Conservation (phyloP, 2,888 invertebrate genomes). For the Chalcosyrphus nemorum region DNA sequence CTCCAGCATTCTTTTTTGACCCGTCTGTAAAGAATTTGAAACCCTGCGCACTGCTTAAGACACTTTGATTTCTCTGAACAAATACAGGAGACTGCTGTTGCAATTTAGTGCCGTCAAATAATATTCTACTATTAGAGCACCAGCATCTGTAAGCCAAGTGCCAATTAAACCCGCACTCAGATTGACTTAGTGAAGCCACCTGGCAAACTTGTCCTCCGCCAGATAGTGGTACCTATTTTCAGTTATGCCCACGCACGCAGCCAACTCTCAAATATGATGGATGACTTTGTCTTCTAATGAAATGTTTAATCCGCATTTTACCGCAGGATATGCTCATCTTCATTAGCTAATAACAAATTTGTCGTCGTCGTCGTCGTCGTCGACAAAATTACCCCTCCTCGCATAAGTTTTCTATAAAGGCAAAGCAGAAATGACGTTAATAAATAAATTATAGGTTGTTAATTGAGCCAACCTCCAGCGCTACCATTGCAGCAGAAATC, state of each 20-base stretch:
- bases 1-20: no score
- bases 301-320: neutral
- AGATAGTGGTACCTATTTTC: neutral
- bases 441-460: slow-evolving; percentile 67
- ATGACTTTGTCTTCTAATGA: slow-evolving; percentile 38
- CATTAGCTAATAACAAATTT: slow-evolving; percentile 40
- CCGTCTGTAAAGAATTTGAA: no score
- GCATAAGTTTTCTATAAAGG: neutral
- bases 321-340: slow-evolving; percentile 9
- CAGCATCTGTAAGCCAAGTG: neutral
- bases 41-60: no score
- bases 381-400: neutral
- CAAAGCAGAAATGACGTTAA: slow-evolving; percentile 58
- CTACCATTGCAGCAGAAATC: slow-evolving; percentile 56
- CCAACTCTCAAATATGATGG: slow-evolving; percentile 4
- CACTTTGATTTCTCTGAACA: no score
- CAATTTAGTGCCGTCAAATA: no score
- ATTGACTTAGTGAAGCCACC: neutral
- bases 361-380: no score
- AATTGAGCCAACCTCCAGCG: slow-evolving; percentile 69
- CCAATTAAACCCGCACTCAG: neutral
- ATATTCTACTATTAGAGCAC: neutral
- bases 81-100: no score
- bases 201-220: neutral
- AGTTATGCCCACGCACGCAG: neutral